These are phyloP conservation scores for Plebejus argus DNA, from an alignment of 2,888 invertebrate species.

Conservation along the genomic window DNA sequence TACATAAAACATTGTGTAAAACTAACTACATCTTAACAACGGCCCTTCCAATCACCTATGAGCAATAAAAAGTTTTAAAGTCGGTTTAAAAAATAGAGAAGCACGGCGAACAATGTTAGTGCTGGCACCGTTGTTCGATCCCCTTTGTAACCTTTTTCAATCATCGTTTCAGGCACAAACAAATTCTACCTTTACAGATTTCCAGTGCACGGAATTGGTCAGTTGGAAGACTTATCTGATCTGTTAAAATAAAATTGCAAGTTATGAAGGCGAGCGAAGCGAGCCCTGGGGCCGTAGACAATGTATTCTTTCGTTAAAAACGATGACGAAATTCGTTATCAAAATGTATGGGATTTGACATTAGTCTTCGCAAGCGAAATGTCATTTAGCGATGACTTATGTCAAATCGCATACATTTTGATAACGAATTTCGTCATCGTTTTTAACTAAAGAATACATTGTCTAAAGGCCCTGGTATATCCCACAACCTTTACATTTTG, in stretches of 20 bases:
- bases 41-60: background rate
- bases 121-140: background rate
- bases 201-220: background rate
- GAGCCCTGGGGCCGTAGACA: too few relatives aligned
- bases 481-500: too few relatives aligned
- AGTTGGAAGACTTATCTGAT: background rate
- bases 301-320: too few relatives aligned
- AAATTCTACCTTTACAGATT: conserved; percentile 7
- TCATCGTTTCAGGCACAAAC: conserved; percentile 11
- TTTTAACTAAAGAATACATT: too few relatives aligned
- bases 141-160: conserved; percentile 16
- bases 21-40: background rate
- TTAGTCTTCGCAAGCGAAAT: too few relatives aligned
- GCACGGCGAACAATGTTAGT: conserved; percentile 25
- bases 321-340: too few relatives aligned
- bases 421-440: too few relatives aligned
- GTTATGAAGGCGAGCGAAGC: too few relatives aligned
- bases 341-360: too few relatives aligned
- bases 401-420: too few relatives aligned
- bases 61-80: background rate
- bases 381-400: too few relatives aligned
- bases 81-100: conserved; percentile 24
- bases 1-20: background rate
- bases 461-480: too few relatives aligned
- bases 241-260: background rate